Evolutionary conservation across 2,113 vertebrate species (phyloP), one percentile per base, ranked within the genome.

Genomic region (Cyanoramphus novaezelandiae): DNA sequence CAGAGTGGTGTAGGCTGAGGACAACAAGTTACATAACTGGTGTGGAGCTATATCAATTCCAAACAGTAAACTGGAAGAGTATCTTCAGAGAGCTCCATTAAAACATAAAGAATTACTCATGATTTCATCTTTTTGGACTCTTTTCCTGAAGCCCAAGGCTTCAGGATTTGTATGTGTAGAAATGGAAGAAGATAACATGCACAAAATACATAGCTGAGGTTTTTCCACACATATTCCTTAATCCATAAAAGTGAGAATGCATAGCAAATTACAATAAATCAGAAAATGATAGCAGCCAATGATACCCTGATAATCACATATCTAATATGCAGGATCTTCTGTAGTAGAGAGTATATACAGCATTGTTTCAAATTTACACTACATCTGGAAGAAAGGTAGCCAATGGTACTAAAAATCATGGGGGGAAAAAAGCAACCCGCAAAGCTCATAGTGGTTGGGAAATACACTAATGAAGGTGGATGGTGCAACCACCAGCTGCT

Each of bases 401-500:
- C 25, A 86, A 6, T 43, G 2, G 20, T n/a, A 74, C 31, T 63
- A 67, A 31, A 80, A 72, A 35, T 24, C 57, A 59, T 59, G 57
- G 5, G 5, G 12, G 39, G 52, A 24, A 46, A 31, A 52, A 53
- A 35, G n/a, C 44, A 85, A 52, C 39, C 31, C 33, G 59, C 44
- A 24, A 82, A 89, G 71, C 44, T 65, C 68, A 21, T 21, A 77
- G 41, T 79, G 33, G 77, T 95, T 97, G 92, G 68, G 95, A 96
- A 97, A 96, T 33, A 69, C 41, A 27, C 28, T 88, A 84, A 94
- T 86, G 67, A 93, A 88, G 55, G 77, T 53, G 23, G 49, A 93
- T 94, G 88, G 77, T 87, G 88, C 77, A 96, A 90, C 35, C 29
- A 60, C 49, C 31, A 41, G 82, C 90, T 82, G 23, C 65, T 65